Conservation (phyloP, 2,888 invertebrate species). For the Stenurella melanura region DNA sequence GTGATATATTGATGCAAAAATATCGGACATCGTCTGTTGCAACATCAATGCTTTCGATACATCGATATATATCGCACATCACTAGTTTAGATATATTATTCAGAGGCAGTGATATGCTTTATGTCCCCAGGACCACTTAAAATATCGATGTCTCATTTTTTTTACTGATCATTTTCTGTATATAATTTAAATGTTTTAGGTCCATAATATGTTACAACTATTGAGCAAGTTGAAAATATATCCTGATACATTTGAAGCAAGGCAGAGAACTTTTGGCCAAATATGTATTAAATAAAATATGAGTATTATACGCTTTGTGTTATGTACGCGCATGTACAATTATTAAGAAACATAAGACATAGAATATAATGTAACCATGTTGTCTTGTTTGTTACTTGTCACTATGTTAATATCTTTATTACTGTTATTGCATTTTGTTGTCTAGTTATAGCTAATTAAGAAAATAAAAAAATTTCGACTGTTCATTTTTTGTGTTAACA, state of each 20-base stretch:
- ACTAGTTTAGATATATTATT: too few species aligned
- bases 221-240: conserved; percentile 27
- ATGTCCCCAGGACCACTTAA: too few species aligned
- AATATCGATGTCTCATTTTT: too few species aligned
- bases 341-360: background rate
- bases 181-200: conserved; percentile 17
- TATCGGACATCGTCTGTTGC: too few species aligned
- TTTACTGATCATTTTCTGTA: too few species aligned
- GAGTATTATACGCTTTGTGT: too few species aligned
- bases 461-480: background rate
- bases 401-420: background rate
- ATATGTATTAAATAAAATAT: background rate
- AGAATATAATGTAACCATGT: background rate
- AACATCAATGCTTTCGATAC: too few species aligned
- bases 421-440: background rate
- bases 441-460: background rate
- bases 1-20: too few species aligned
- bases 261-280: conserved; percentile 5
- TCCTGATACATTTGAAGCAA: background rate
- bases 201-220: conserved; percentile 1
- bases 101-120: too few species aligned
- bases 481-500: too few species aligned
- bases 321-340: background rate
- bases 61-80: too few species aligned
- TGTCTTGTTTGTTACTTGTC: background rate